Evolutionary conservation across 2,888 invertebrate species (phyloP).

Genomic region (Cephus spinipes): DNA sequence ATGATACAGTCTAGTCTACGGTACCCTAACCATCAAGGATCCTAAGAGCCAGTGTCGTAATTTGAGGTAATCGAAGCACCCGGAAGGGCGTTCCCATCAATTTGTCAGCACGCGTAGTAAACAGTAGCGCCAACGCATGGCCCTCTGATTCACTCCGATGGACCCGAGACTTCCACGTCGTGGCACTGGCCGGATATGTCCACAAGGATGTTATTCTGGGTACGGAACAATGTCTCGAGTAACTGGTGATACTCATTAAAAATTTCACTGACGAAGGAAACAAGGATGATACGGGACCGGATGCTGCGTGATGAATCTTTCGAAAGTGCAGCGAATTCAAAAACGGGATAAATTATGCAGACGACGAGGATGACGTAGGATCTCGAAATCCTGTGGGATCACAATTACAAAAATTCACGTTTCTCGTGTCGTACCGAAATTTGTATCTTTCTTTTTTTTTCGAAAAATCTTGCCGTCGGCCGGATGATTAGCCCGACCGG

Average conservation of each 20-base stretch:
- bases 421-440: not conserved
- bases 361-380: not conserved
- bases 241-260: not conserved
- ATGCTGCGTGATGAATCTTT: not conserved
- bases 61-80: slow-evolving; percentile 16
- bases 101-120: slow-evolving; percentile 39
- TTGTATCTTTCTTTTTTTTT: not conserved
- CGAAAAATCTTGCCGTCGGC: not conserved
- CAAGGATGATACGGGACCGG: not conserved
- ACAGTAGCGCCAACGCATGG: slow-evolving; percentile 17
- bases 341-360: not conserved
- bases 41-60: not conserved
- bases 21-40: not conserved
- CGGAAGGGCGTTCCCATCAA: slow-evolving; percentile 35
- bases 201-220: not conserved
- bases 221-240: not conserved
- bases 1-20: not conserved
- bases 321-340: not conserved
- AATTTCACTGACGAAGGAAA: not conserved
- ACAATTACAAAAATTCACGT: not conserved
- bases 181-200: not conserved
- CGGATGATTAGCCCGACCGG: slow-evolving; percentile 22
- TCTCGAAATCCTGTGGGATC: not conserved
- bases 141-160: not conserved
- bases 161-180: not conserved